phyloP scores from a whole-genome alignment of 2,113 vertebrate species.

The Podarcis cretensis region DNA sequence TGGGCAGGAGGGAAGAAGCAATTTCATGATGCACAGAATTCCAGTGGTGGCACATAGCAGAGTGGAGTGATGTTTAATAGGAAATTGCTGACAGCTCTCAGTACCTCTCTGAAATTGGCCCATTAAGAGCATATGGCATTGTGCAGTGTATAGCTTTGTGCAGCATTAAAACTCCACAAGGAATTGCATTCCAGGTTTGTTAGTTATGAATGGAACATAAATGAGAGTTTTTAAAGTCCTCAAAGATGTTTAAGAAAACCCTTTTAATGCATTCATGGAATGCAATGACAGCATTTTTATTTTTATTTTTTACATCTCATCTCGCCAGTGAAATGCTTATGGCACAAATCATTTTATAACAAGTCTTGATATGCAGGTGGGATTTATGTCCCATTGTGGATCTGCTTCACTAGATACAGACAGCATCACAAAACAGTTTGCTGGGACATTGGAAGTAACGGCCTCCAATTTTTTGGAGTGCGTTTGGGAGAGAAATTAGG shows the following conservation, averaged over 20 bases:
- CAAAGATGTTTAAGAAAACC: constrained; percentile 17
- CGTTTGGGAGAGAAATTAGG: neutral
- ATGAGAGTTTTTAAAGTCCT: constrained; percentile 9
- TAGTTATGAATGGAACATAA: constrained; percentile 11
- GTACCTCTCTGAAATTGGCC: neutral
- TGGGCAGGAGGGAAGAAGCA: neutral
- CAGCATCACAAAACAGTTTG: too few relatives aligned
- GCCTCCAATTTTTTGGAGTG: neutral
- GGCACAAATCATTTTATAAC: constrained; percentile 7
- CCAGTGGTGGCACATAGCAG: neutral
- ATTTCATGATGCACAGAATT: neutral
- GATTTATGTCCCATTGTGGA: constrained; percentile 3
- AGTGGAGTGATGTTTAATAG: neutral
- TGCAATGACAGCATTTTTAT: constrained; percentile 17
- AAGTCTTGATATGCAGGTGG: neutral
- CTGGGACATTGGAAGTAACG: neutral
- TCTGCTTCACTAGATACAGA: constrained; percentile 8
- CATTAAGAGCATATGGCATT: constrained; percentile 14
- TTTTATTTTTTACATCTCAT: neutral
- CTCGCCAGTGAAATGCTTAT: neutral
- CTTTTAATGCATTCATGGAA: constrained; percentile 26
- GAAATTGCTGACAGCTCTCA: neutral
- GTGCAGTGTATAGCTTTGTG: neutral
- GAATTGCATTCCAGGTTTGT: neutral
- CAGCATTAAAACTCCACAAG: fast-evolving